Evolutionary conservation across 2,113 vertebrate species (phyloP).

Genomic region (Sinosuthora webbiana): DNA sequence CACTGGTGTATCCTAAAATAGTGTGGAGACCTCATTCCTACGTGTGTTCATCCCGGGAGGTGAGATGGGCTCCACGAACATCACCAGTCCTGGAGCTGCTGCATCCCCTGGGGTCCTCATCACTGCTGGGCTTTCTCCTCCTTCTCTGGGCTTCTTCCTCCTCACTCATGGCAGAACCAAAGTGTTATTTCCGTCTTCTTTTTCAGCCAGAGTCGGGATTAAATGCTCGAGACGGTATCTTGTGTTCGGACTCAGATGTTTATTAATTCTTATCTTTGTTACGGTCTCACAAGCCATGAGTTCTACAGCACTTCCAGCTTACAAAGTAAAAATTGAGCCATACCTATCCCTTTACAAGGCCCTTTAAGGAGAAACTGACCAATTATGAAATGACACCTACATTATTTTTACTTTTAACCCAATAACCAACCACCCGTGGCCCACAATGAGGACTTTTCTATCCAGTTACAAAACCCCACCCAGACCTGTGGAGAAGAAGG

Average conservation of each 20-base stretch:
- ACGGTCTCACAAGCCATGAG: not conserved
- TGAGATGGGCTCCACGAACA: not conserved
- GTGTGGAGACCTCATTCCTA: accelerated
- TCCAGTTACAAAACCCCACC: not conserved
- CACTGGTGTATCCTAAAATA: not conserved
- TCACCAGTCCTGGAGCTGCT: not conserved
- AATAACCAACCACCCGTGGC: not conserved
- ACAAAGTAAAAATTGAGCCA: not conserved
- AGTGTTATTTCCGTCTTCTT: not conserved
- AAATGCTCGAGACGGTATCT: not conserved
- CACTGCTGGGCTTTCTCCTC: not conserved
- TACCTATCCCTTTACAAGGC: not conserved
- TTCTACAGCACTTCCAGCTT: not conserved
- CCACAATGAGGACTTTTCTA: not conserved
- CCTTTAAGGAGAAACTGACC: not conserved
- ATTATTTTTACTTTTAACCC: not conserved
- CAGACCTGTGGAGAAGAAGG: not conserved
- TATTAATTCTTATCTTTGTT: not conserved
- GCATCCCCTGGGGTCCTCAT: accelerated
- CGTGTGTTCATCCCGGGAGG: not conserved
- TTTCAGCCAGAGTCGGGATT: not conserved
- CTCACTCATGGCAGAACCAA: not conserved
- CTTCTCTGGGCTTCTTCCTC: not conserved
- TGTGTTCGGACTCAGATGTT: not conserved
- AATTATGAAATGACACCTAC: not conserved